Base-by-base conservation (phyloP, 2,113 vertebrate genomes). In the Ptilorrhoa leucosticta region DNA sequence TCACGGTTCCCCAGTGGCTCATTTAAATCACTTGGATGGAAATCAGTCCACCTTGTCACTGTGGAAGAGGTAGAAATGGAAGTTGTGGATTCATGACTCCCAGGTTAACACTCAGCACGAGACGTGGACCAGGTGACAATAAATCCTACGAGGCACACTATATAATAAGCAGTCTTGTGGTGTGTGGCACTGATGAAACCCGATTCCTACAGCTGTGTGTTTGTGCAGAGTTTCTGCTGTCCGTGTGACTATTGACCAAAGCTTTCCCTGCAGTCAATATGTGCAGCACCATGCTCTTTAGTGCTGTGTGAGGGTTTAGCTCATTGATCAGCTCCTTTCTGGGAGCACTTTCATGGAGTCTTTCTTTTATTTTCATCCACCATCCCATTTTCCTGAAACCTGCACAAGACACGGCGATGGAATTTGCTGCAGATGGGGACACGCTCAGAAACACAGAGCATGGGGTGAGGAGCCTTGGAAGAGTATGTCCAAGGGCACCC, bases 11-110 rank as follows among this genome's bases (percentile, higher is more conserved):
- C 86, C 48, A 9, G 80, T 57, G 89, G 40, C 80, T 92, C 57
- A 50, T 92, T 97, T 92, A 96, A 96, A 96, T 96, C 92, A 92
- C 80, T 95, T 57, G 89, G 90, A 87, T 89, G 83, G 93, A 90
- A 97, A 92, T 95, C 96, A 81, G 83, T 90, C 86, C 80, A 60
- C 89, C 91, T 97, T 94, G 91, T 93, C 92, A 58, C 50, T 5
- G 27, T 68, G 69, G 79, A 68, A 89, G 60, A 92, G 69, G 90
- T 27, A 68, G 76, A 77, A 96, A 87, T 48, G 86, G 76, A 68
- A 87, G 65, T 3, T 90, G 53, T 90, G 80, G 80, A 92, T 94
- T 96, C 86, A 92, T 93, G 90, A 39, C 51, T 94, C 90, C 83
- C 92, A 94, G 72, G 80, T 66, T 83, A 94, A 31, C 0, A 0